Evolutionary conservation across 2,888 invertebrate genomes (phyloP).

Genomic region (Pegoplata infirma): DNA sequence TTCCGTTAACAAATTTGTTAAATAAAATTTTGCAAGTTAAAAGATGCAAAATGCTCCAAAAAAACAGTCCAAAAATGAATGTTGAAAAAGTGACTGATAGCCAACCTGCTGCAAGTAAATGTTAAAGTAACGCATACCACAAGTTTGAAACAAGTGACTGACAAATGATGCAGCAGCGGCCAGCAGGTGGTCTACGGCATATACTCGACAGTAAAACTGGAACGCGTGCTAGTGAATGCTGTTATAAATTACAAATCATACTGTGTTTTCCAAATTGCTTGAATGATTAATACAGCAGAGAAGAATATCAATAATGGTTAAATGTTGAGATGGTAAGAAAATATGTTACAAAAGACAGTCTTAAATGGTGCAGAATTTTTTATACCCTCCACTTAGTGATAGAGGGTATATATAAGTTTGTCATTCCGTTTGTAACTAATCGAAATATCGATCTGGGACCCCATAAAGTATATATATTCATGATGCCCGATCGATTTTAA

Average conservation of each 20-base stretch:
- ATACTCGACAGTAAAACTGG: slow-evolving; percentile 17
- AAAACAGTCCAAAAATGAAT: slow-evolving; percentile 7
- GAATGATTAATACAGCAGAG: not conserved
- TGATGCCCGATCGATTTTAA: no score
- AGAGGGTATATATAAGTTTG: no score
- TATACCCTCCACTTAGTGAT: no score
- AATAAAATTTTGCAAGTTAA: not conserved
- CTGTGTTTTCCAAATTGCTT: not conserved
- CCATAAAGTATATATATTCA: no score
- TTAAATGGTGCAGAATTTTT: no score
- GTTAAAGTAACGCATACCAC: slow-evolving; percentile 56
- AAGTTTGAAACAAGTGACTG: slow-evolving; percentile 58
- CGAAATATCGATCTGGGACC: no score
- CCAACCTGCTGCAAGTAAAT: slow-evolving; percentile 33
- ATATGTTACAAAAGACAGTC: no score
- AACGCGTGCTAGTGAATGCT: slow-evolving; percentile 36
- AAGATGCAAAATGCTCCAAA: slow-evolving; percentile 5
- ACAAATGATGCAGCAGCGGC: slow-evolving; percentile 62
- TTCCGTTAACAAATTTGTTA: not conserved
- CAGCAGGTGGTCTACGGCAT: slow-evolving; percentile 62
- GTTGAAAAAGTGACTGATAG: slow-evolving; percentile 40
- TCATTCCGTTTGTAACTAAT: no score
- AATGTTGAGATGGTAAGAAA: no score
- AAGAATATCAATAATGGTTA: no score
- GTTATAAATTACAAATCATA: slow-evolving; percentile 18